Conservation (phyloP, 2,888 invertebrate species). For the Athalia rosae region DNA sequence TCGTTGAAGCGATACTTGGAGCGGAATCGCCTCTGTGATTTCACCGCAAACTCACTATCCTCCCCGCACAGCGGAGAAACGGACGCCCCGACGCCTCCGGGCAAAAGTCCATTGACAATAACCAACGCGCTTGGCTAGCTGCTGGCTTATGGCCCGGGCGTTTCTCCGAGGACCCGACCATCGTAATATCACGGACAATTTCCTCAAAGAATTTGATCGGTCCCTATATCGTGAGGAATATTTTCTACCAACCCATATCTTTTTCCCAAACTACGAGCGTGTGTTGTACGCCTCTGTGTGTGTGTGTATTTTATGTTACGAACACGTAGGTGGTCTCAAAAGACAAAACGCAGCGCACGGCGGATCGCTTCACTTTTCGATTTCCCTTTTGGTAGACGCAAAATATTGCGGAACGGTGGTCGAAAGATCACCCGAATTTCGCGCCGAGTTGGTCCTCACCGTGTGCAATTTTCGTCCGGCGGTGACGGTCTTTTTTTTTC, state of each 20-base stretch:
- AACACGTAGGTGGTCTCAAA: no score
- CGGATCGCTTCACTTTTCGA: no score
- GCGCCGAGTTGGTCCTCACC: no score
- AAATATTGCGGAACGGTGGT: no score
- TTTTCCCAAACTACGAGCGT: conserved; percentile 20
- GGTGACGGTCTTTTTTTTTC: no score
- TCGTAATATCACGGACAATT: conserved; percentile 68
- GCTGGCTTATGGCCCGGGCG: conserved; percentile 41
- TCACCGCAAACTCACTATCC: conserved; percentile 39
- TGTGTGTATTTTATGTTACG: neutral
- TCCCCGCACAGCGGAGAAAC: neutral
- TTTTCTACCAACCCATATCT: conserved; percentile 65
- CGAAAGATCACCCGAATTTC: no score
- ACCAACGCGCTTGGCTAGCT: conserved; percentile 40
- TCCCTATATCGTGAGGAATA: conserved; percentile 62
- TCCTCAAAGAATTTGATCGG: conserved; percentile 67
- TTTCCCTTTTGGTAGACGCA: no score
- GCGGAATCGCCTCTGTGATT: conserved; percentile 45
- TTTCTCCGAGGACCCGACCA: conserved; percentile 51
- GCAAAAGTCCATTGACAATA: conserved; percentile 44
- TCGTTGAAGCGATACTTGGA: conserved; percentile 41
- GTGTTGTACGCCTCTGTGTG: neutral
- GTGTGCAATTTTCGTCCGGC: no score
- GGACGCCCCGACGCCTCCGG: conserved; percentile 43
- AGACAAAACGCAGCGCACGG: no score